Percentiles rank a stretch among this genome's conserved stretches.
phyloP scores from a whole-genome alignment of 35 echinoderm and acorn worm genomes.

The Hemicentrotus pulcherrimus region DNA sequence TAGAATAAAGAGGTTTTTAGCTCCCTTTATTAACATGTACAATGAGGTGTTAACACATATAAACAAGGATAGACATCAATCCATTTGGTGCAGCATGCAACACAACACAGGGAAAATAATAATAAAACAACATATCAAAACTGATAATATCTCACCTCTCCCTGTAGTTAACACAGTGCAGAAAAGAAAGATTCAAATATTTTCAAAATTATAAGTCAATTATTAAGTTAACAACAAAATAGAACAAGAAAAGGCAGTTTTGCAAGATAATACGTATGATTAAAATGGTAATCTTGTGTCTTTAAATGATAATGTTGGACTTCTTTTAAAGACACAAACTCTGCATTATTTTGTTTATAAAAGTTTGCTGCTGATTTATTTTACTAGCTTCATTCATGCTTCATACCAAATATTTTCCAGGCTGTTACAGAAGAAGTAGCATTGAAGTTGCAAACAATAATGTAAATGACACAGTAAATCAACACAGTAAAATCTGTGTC shows the following conservation, averaged over 20 bases:
- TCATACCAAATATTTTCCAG: background rate
- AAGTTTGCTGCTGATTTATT: background rate
- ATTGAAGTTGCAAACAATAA: background rate
- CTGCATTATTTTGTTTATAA: background rate
- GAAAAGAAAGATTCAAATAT: background rate
- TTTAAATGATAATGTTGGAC: background rate
- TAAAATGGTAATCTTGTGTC: background rate
- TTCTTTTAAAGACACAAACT: background rate
- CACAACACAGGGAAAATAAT: background rate
- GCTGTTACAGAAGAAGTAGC: background rate
- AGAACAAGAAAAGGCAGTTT: background rate
- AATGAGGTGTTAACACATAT: background rate
- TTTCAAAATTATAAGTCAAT: background rate
- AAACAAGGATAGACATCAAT: background rate
- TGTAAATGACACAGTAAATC: background rate
- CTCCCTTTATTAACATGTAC: background rate
- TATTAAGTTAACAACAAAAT: background rate
- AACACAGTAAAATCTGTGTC: background rate
- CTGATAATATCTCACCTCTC: slow-evolving; percentile 1
- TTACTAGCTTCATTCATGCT: background rate
- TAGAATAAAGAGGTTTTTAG: background rate
- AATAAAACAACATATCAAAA: background rate
- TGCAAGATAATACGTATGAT: background rate
- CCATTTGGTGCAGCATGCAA: background rate
- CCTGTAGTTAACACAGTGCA: background rate